Base-by-base conservation (phyloP, 2,888 invertebrate genomes). In the Teleogryllus oceanicus region DNA sequence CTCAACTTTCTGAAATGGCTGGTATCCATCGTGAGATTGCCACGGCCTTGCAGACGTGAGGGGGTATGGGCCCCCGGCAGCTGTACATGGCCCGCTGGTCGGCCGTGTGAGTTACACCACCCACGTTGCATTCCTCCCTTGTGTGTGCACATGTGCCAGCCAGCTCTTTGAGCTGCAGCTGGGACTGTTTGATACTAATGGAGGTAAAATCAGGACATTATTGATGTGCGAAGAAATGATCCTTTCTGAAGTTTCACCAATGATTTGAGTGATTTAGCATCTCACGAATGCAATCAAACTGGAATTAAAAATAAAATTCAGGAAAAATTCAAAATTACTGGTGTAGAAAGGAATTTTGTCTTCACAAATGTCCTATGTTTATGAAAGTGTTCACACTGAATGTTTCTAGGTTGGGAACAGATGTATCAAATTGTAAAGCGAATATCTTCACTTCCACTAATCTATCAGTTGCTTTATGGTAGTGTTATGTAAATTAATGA, bases 11-110 rank as follows among this genome's bases (percentile, higher is more conserved):
- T 85, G 94, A 94, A 86, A 89, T 95, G 87, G 93, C 91, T 83
- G 92, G 92, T 83, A 93, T 95, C 87, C 95, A 95, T 89, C 92
- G 93, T 87, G 95, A 95, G 90, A 92, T 95, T 84, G 91, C 92
- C 85, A 92, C 93, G n/a, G 94, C 94, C 81, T 86, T 94, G 88
- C 93, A 93, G 87, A 93, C 94, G 90, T 92, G 92, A 92, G 84
- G 80, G 62, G 16, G n/a, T 62, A 18, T 62, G 13, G 62, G 13
- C 62, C n/a, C n/a, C n/a, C 62, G n/a, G 76, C 78, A 76, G 78
- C 51, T 77, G 3, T 81, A 24, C 18, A 49, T 37, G 49, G 62
- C 50, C 18, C 78, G 80, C 76, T 82, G 81, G 81, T 82, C 82
- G 20, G 75, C 80, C 16, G 81, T 82, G 18, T 80, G 75, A 77